Evolutionary conservation across 2,888 invertebrate genomes (phyloP).

Genomic region (Trachelus stipa): DNA sequence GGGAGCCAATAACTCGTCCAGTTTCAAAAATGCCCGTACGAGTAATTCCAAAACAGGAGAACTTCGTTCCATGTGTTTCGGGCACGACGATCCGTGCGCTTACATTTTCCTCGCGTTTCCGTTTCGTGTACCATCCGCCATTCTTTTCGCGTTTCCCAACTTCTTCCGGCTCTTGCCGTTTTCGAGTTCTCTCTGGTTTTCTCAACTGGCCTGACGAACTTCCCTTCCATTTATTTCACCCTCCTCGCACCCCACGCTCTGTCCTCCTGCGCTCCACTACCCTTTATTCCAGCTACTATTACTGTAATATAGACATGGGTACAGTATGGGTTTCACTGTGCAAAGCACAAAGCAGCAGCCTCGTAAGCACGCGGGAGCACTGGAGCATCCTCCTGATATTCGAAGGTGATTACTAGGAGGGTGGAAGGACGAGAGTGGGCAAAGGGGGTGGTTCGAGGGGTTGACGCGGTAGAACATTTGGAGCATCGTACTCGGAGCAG

Average conservation of each 20-base stretch:
- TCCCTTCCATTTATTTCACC: background rate
- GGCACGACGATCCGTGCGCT: background rate
- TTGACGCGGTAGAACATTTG: conserved; percentile 12
- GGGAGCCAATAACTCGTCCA: background rate
- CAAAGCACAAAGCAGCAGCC: background rate
- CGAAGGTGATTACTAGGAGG: conserved; percentile 9
- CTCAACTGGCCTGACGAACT: background rate
- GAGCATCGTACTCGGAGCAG: conserved; percentile 14
- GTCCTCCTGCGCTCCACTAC: background rate
- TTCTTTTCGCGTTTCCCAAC: background rate
- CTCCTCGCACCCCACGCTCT: background rate
- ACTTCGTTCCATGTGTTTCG: background rate
- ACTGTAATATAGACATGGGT: background rate
- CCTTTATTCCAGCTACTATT: background rate
- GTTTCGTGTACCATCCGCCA: background rate
- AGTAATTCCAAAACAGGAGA: background rate
- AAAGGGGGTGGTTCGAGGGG: conserved; percentile 7
- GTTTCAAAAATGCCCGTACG: background rate
- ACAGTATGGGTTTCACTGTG: background rate
- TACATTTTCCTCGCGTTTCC: background rate
- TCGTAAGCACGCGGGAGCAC: background rate
- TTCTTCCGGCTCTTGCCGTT: background rate
- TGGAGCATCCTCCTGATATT: background rate
- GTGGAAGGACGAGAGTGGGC: background rate
- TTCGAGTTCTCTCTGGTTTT: background rate